These are phyloP conservation scores for Pedicia rivosa DNA, from an alignment of 2,888 invertebrate species.

Conservation along the genomic window DNA sequence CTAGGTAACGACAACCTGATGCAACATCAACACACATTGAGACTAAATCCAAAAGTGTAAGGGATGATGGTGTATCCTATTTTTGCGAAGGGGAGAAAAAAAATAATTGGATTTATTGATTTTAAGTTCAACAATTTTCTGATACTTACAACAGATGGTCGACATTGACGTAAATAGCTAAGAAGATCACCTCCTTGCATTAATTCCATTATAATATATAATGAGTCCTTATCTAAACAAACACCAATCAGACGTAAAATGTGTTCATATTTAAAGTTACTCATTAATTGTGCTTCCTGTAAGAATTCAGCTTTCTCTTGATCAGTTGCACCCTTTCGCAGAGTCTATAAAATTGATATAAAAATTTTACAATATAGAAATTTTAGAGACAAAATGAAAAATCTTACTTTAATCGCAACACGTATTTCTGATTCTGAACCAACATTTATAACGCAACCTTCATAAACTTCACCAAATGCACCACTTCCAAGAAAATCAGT, in stretches of 20 bases:
- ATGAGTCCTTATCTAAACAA: conserved; percentile 84
- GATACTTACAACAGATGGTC: conserved; percentile 46
- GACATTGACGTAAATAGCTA: conserved; percentile 70
- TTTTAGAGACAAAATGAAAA: no score
- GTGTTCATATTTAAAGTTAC: conserved; percentile 92
- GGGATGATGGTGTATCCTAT: conserved; percentile 42
- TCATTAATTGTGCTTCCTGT: conserved; percentile 94
- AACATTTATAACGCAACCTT: conserved; percentile 66
- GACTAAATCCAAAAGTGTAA: conserved; percentile 71
- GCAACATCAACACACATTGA: conserved; percentile 93
- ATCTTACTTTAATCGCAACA: conserved; percentile 76
- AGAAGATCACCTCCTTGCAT: conserved; percentile 96
- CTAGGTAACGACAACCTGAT: conserved; percentile 86
- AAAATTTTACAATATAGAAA: neutral
- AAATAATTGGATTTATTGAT: neutral
- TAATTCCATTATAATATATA: conserved; percentile 87
- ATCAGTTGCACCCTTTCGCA: conserved; percentile 80
- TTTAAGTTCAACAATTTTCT: conserved; percentile 1
- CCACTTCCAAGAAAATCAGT: conserved; percentile 87
- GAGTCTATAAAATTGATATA: conserved; percentile 40
- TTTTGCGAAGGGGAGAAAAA: no score
- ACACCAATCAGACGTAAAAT: conserved; percentile 87
- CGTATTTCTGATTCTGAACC: conserved; percentile 46
- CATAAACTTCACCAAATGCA: conserved; percentile 94
- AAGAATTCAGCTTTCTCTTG: conserved; percentile 86